Conservation (phyloP, 1,140 invertebrate genomes). For the Oscheius sp. region DNA sequence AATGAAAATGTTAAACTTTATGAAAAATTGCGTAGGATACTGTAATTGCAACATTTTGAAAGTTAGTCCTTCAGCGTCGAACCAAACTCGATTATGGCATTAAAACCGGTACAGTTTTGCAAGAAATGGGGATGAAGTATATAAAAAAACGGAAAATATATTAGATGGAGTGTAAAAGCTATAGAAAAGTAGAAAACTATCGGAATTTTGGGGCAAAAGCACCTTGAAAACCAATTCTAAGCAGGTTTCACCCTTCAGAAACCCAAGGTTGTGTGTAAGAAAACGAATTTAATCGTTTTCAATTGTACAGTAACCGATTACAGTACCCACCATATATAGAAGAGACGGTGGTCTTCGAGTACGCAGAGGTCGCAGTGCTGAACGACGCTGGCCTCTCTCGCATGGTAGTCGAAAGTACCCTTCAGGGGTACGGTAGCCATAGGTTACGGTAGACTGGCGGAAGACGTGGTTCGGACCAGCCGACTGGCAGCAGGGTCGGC, state of each 20-base stretch:
- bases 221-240: not conserved
- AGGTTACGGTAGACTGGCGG: not conserved
- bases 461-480: not conserved
- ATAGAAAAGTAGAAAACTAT: not conserved
- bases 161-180: too few relatives aligned
- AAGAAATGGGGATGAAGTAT: too few relatives aligned
- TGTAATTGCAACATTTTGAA: too few relatives aligned
- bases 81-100: too few relatives aligned
- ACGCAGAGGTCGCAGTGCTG: constrained; percentile 41
- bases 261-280: not conserved
- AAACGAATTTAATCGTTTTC: not conserved
- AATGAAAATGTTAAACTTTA: too few relatives aligned
- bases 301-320: not conserved
- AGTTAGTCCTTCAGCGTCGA: too few relatives aligned
- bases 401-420: constrained; percentile 4
- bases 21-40: too few relatives aligned
- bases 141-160: not conserved
- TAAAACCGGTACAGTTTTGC: too few relatives aligned
- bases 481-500: not conserved
- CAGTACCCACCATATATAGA: constrained; percentile 41
- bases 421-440: not conserved
- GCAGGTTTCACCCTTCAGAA: too few relatives aligned
- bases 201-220: not conserved
- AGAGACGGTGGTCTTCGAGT: constrained; percentile 36
- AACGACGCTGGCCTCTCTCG: constrained; percentile 6